Percentiles rank a stretch among this genome's conserved stretches.
Evolutionary conservation across 2,797 vertebrate genomes (phyloP).

Genomic region (Orientallactaga sibirica): DNA sequence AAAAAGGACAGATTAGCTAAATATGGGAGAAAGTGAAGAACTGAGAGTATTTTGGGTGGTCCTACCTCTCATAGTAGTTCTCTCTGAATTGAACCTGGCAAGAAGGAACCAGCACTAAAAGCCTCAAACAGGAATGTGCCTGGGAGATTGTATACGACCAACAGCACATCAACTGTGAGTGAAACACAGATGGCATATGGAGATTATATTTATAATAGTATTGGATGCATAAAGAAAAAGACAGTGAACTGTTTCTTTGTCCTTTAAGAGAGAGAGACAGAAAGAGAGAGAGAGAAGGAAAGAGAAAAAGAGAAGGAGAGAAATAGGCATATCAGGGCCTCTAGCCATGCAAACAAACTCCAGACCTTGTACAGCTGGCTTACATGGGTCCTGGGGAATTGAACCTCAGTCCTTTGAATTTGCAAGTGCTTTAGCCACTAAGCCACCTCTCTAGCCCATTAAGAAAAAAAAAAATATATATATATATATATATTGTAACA

Average conservation of each 20-base stretch:
- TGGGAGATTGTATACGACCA: not conserved
- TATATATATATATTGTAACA: not conserved
- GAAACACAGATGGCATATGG: not conserved
- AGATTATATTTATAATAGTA: not conserved
- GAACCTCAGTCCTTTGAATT: too few species aligned
- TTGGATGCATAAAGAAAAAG: not conserved
- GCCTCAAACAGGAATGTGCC: not conserved
- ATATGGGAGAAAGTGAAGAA: constrained; percentile 3
- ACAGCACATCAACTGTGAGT: not conserved
- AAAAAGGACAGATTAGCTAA: constrained; percentile 5
- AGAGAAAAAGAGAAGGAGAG: too few species aligned
- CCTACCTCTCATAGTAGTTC: not conserved
- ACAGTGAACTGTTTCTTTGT: not conserved
- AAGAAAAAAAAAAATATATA: not conserved
- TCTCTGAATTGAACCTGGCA: not conserved
- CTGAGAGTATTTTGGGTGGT: not conserved
- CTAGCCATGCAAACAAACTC: too few species aligned
- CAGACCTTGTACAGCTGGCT: too few species aligned
- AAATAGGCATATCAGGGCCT: too few species aligned
- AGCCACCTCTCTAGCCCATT: too few species aligned
- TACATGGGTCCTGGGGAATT: too few species aligned
- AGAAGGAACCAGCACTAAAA: not conserved
- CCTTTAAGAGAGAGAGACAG: not conserved
- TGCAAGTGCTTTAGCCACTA: too few species aligned
- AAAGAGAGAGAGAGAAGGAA: too few species aligned